Evolutionary conservation across 2,797 vertebrate genomes (phyloP).

Genomic region (Falco biarmicus): DNA sequence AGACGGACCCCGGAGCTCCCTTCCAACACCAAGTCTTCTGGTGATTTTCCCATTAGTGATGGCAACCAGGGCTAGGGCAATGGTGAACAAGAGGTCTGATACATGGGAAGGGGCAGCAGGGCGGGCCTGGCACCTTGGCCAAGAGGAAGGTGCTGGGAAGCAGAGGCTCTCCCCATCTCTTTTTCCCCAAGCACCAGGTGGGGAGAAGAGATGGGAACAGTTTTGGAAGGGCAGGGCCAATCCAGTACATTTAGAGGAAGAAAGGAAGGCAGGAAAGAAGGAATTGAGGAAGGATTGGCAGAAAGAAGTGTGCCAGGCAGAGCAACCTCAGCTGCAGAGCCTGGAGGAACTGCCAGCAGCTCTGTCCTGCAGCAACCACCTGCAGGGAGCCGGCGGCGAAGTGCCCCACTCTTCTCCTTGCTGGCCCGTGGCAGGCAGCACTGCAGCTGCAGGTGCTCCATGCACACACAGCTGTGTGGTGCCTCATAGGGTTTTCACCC

Average conservation of each 20-base stretch:
- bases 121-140: not conserved
- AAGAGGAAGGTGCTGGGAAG: not conserved
- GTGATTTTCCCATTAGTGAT: not conserved
- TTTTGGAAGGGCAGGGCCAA: not conserved
- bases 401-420: not conserved
- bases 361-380: not conserved
- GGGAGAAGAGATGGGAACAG: not conserved
- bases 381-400: not conserved
- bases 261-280: not conserved
- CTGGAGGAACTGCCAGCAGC: not conserved
- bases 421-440: not conserved
- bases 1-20: not conserved
- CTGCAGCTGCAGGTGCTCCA: not conserved
- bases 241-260: not conserved
- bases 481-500: not conserved
- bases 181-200: not conserved
- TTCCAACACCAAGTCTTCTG: not conserved
- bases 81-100: not conserved
- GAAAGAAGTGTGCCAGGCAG: not conserved
- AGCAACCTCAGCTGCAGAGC: not conserved
- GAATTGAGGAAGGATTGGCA: not conserved
- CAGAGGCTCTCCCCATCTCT: not conserved
- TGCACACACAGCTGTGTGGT: rapidly evolving
- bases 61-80: not conserved
- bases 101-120: not conserved